Conservation (phyloP, 2,113 vertebrate genomes). For the Erythrocercus mccallii region DNA sequence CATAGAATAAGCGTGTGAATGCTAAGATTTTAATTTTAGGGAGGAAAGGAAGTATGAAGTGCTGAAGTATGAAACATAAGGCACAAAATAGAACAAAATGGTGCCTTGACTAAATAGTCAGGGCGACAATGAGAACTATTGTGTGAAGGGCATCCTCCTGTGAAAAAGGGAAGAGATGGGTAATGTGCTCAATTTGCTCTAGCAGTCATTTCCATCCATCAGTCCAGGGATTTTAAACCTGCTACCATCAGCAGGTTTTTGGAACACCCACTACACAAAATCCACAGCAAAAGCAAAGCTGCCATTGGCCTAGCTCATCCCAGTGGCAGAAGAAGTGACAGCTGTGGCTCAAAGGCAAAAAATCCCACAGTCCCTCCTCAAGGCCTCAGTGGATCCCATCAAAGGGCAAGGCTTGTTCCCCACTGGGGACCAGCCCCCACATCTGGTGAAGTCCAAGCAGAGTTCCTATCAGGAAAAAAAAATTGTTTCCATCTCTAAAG, state of each 20-base stretch:
- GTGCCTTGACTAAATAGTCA: slow-evolving; percentile 10
- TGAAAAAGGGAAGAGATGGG: not conserved
- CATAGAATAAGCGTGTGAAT: not conserved
- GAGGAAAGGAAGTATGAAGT: not conserved
- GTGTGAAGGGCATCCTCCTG: not conserved
- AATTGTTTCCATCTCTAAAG: not conserved
- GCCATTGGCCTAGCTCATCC: not conserved
- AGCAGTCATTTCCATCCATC: not conserved
- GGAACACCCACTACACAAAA: not conserved
- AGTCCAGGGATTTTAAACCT: not conserved
- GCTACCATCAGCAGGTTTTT: not conserved
- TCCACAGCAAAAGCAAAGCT: not conserved
- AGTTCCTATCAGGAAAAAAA: not conserved
- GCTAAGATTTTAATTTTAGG: not conserved
- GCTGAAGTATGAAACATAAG: not conserved
- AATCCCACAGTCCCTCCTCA: not conserved
- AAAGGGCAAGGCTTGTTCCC: not conserved
- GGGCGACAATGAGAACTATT: not conserved
- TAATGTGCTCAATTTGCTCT: not conserved
- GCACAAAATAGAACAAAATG: slow-evolving; percentile 10
- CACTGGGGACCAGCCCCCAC: not conserved
- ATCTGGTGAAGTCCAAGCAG: not conserved
- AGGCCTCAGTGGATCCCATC: not conserved
- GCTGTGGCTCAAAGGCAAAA: slow-evolving; percentile 5
- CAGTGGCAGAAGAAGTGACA: not conserved